These are phyloP conservation scores for Ectemnius continuus DNA, from an alignment of 2,888 invertebrate genomes.

Conservation along the genomic window DNA sequence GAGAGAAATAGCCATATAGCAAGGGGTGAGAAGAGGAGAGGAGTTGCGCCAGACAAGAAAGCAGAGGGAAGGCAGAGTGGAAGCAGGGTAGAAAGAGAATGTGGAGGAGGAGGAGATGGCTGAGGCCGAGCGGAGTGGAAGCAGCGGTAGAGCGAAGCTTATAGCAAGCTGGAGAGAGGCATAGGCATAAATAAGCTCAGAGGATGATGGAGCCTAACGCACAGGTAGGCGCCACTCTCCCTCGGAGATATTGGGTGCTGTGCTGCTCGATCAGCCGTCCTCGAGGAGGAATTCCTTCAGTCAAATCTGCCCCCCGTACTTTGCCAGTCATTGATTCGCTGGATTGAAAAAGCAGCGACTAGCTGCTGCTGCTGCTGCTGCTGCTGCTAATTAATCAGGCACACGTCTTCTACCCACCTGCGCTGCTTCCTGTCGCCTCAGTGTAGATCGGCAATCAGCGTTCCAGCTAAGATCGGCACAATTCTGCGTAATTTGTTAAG, in stretches of 20 bases:
- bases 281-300: constrained; percentile 49
- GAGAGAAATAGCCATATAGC: constrained; percentile 26
- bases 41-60: too few species aligned
- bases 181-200: too few species aligned
- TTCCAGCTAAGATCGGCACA: too few species aligned
- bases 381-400: constrained; percentile 56
- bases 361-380: constrained; percentile 33
- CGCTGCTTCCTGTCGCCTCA: too few species aligned
- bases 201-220: background rate
- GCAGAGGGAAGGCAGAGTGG: background rate
- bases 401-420: background rate
- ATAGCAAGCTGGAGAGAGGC: constrained; percentile 9
- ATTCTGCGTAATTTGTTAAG: too few species aligned
- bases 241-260: constrained; percentile 44
- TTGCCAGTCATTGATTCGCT: constrained; percentile 63
- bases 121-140: constrained; percentile 3
- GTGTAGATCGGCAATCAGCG: too few species aligned
- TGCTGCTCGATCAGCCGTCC: constrained; percentile 53
- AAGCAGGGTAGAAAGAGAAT: background rate
- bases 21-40: background rate
- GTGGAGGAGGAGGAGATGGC: background rate
- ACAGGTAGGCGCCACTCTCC: constrained; percentile 24
- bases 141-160: constrained; percentile 29
- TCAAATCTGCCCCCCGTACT: constrained; percentile 40
- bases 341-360: constrained; percentile 55